Conservation (phyloP, 1,140 invertebrate species). For the Drosophila busckii region DNA sequence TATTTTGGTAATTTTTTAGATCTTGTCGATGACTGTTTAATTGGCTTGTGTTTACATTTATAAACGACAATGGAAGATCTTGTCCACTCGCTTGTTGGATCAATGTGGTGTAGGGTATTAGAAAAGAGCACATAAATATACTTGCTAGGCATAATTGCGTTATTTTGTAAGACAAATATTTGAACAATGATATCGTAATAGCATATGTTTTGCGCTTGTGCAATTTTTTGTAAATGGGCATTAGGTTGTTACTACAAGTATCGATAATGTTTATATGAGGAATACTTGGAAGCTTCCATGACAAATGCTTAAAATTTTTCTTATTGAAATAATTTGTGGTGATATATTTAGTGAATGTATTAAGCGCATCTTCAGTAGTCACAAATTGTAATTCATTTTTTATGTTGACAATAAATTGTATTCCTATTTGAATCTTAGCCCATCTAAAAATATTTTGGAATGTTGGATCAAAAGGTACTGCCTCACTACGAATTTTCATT, state of each 20-base stretch:
- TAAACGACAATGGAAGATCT: background rate
- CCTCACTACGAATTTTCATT: slow-evolving; percentile 46
- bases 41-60: background rate
- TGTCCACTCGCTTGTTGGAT: slow-evolving; percentile 26
- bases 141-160: slow-evolving; percentile 42
- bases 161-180: slow-evolving; percentile 26
- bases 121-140: slow-evolving; percentile 39
- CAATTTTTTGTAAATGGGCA: background rate
- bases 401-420: background rate
- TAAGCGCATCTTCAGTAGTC: background rate
- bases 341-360: background rate
- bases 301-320: too few species aligned
- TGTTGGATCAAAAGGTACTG: slow-evolving; percentile 11
- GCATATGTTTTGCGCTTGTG: background rate
- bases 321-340: too few species aligned
- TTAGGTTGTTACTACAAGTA: background rate
- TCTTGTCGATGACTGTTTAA: background rate
- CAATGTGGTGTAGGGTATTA: slow-evolving; percentile 16
- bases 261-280: too few species aligned
- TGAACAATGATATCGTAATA: background rate
- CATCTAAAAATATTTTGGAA: slow-evolving; percentile 14
- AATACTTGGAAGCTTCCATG: too few species aligned
- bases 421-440: slow-evolving; percentile 1
- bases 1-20: background rate
- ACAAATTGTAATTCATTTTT: background rate